Base-by-base conservation (phyloP, 2,888 invertebrate genomes). In the Agrotis exclamationis region DNA sequence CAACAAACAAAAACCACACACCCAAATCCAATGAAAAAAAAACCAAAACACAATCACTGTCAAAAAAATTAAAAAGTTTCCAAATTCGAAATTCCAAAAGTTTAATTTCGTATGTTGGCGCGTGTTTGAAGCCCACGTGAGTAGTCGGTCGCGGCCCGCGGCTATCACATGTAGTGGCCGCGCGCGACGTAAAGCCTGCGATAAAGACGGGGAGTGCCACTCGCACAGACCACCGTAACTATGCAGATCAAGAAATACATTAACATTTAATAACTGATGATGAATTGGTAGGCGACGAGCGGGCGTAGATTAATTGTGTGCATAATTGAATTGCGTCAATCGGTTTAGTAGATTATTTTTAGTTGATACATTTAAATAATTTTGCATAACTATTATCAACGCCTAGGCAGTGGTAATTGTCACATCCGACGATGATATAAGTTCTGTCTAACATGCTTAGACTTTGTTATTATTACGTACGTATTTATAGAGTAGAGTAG, bases 101-200 rank as follows among this genome's bases (percentile, higher is more conserved):
- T 80, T 68, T 72, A 87, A 89, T 87, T 80, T 80, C 28, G 73
- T 76, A 79, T 71, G 74, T 92, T 93, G 90, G 90, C 93, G 93
- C 93, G 90, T 84, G 87, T 79, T 79, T 56, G 85, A 65, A 33
- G 80, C 79, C 79, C 79, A 79, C 79, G 79, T 79, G 79, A 79
- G 82, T 78, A 70, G 75, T 76, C 64, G 73, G 72, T 77, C 73
- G 74, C 79, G 81, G 96, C 96, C 95, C 94, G 95, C 85, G 96
- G 96, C 96, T 93, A 93, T 96, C 96, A 94, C 96, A 95, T 96
- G 96, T 94, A 94, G 95, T 93, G 93, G 89, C 88, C 88, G 90
- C 88, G 82, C 86, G 79, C 77, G 87, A 90, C 85, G 91, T 86
- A 89, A 91, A 90, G 88, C 89, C 91, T 90, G 88, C 90, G 93